Evolutionary conservation across 2,113 vertebrate genomes (phyloP), one percentile per base, ranked within the genome.

Genomic region (Anhinga rufa): DNA sequence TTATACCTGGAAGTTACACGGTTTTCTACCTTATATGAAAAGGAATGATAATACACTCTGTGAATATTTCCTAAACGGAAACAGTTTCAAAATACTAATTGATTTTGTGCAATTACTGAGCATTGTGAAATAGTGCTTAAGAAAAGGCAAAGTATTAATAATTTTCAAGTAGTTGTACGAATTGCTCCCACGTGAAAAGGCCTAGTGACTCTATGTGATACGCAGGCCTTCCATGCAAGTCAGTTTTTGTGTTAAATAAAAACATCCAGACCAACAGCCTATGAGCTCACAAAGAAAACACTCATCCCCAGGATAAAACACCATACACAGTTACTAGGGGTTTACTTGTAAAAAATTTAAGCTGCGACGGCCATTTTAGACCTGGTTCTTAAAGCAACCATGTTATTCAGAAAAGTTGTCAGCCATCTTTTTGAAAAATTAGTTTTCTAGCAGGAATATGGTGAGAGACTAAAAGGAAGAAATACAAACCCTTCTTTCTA

Each of bases 1-100:
- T 95, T 96, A 92, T 74, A 95, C 93, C 92, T 96, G 86, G 38
- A 86, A 92, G 84, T 89, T 87, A 82, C 34, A 68, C 48, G 38
- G 22, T 26, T 87, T 90, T 74, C 74, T 70, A 58, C 54, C 10
- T 1, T 89, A 74, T 75, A 34, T 55, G 20, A 85, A 87, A 93
- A 86, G 74, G 58, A 82, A 44, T 62, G 31, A 58, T 80, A 80
- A 70, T 61, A 25, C 9, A 11, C 6, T 34, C 72, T 25, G 6
- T 80, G 49, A 87, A 91, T 82, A 93, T 62, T 74, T 68, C 58
- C 61, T 36, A 51, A 70, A 54, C 1, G 13, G 54, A 46, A 46
- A 34, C 31, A 34, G 44, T 91, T 89, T 76, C 38, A 60, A 95
- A 92, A 70, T 60, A 58, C 34, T 79, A 44, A 60, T 68, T 72